Base-by-base conservation (phyloP, 2,888 invertebrate species). In the Rhopalosiphum nymphaeae region DNA sequence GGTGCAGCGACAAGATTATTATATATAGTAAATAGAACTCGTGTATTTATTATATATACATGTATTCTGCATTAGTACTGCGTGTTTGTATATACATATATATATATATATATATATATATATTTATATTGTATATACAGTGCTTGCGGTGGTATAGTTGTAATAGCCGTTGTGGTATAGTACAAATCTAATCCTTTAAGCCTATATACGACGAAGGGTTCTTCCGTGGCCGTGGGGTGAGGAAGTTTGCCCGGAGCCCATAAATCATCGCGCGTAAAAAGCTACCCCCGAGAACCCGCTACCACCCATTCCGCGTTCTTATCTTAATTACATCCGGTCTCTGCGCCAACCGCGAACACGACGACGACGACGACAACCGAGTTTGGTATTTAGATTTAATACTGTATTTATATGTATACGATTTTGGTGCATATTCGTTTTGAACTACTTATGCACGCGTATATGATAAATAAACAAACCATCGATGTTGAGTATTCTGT, bases 281-380 rank as follows among this genome's bases (percentile, higher is more conserved):
- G 93, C 90, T 85, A 61, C n/a, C 61, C 46, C 85, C 46, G 44
- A 44, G 89, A 46, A 29, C 44, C 67, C 61, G 53, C 56, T 42
- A 44, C 86, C 94, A 42, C 94, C 61, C 61, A 44, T 90, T 85
- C 86, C 86, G 67, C 46, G 91, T 94, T 94, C 94, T 94, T 94
- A 94, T 94, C 94, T 94, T 94, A 94, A 94, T 94, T 94, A 94
- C 91, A 94, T 94, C 94, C 94, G 91, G 91, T 49, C 93, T 85
- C 44, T 78, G 85, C 86, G 49, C 89, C 92, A 53, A 85, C 85
- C 91, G 57, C 57, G 86, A 49, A 87, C 57, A 86, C 61, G 36
- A 84, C n/a, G 78, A 42, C 86, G 56, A 44, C 67, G 36, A 56
- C 56, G 84, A 89, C 78, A 42, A 49, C 78, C 67, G 56, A 84